Percentiles rank a stretch among this genome's conserved stretches.
These are phyloP conservation scores for Apodemia mormo DNA, from an alignment of 2,888 invertebrate genomes.

Conservation along the genomic window DNA sequence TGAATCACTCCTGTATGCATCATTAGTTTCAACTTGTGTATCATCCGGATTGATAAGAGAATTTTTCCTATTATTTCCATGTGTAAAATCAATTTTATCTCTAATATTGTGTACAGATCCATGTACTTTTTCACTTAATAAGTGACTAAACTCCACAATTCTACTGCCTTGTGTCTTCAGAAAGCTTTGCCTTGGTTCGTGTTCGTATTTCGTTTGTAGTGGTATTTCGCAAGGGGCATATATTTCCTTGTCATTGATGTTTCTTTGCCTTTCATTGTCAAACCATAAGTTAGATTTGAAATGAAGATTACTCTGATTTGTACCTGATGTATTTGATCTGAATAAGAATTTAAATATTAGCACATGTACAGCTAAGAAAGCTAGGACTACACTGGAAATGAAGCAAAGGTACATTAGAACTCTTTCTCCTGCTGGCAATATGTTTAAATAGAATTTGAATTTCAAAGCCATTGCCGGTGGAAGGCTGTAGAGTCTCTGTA, in stretches of 20 bases:
- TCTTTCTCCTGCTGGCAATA: conserved; percentile 84
- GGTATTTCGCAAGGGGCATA: conserved; percentile 71
- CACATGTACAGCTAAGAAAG: conserved; percentile 73
- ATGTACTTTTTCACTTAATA: conserved; percentile 59
- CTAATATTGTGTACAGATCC: conserved; percentile 62
- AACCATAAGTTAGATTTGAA: conserved; percentile 50
- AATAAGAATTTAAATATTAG: conserved; percentile 73
- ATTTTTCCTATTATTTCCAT: conserved; percentile 54
- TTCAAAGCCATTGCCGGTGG: conserved; percentile 83
- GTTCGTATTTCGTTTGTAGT: conserved; percentile 56
- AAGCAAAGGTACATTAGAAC: conserved; percentile 80
- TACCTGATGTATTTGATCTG: conserved; percentile 48
- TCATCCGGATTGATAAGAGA: conserved; percentile 48
- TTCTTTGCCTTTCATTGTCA: conserved; percentile 42
- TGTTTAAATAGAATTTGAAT: conserved; percentile 88
- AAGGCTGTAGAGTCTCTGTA: conserved; percentile 86
- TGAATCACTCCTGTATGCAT: conserved; percentile 52
- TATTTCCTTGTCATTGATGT: conserved; percentile 44
- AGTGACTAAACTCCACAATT: conserved; percentile 57
- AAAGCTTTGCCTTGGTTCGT: conserved; percentile 22
- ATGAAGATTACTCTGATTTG: conserved; percentile 44
- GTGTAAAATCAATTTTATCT: conserved; percentile 52
- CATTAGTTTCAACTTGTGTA: conserved; percentile 43
- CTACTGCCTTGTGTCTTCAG: conserved; percentile 53
- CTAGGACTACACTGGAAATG: conserved; percentile 72